Evolutionary conservation across 2,888 invertebrate species (phyloP), one percentile per base, ranked within the genome.

Genomic region (Plagodis dolabraria): DNA sequence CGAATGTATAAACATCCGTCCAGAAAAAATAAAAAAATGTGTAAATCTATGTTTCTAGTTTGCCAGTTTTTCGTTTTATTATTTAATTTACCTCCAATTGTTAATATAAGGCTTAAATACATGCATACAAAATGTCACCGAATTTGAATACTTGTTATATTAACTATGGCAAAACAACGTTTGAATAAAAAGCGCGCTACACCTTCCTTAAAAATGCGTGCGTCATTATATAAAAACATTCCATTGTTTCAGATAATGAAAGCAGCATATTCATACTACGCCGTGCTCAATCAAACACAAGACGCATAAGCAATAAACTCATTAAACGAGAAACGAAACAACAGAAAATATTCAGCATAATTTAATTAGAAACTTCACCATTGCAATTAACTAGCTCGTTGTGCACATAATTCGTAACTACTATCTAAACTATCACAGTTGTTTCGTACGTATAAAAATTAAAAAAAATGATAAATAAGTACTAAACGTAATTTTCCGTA

Each of bases 381-480:
- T 64, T 71, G 68, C 53, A 61, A 51, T 58, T 61, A 54, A 62
- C 62, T 65, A 74, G 68, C 57, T 72, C 72, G 65, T 71, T 74
- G 61, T 69, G 70, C 76, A 75, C 70, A 65, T 75, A 66, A 75
- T 78, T 83, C 70, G 65, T 75, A 66, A 75, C 79, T 83, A 79
- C 74, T 67, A 72, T 79, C 86, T 89, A 90, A 78, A 76, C 91
- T 90, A 91, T 91, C 90, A 91, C 91, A 91, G 90, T 81, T 87
- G 70, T 78, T 76, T 79, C 77, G 77, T 85, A 83, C 77, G 78
- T 85, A 83, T 75, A 79, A 81, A 81, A 80, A 80, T 82, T 82
- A 80, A 75, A 82, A 79, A 22, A 79, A 75, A 64, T 78, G 74
- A 71, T 75, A 75, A 83, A 77, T 77, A 74, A 75, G 75, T 75